phyloP scores from a whole-genome alignment of 2,797 vertebrate genomes.

The Thripadectes ignobilis region DNA sequence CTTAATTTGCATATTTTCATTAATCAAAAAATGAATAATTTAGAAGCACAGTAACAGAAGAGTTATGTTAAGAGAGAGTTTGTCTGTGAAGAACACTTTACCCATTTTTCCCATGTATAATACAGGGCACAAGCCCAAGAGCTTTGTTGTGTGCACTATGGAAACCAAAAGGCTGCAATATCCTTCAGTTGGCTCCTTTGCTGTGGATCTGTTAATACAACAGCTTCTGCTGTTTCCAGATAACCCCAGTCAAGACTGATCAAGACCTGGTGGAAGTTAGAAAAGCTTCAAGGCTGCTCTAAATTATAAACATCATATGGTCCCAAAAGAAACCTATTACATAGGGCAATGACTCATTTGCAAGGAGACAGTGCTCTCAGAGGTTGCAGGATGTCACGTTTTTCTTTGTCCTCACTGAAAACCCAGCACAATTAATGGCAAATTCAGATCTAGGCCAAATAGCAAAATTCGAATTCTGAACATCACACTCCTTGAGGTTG shows the following conservation, averaged over 20 bases:
- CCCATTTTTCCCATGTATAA: background rate
- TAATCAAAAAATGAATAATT: conserved; percentile 90
- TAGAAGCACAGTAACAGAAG: conserved; percentile 80
- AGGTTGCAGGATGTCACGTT: background rate
- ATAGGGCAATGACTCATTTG: background rate
- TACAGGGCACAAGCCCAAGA: background rate
- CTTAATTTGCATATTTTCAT: conserved; percentile 92
- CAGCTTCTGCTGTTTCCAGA: background rate
- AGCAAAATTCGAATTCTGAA: background rate
- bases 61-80: conserved; percentile 76
- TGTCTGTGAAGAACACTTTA: conserved; percentile 37
- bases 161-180: background rate
- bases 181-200: background rate
- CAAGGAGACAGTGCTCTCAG: background rate
- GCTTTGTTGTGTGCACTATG: background rate
- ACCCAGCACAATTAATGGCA: background rate
- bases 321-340: background rate
- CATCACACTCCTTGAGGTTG: background rate
- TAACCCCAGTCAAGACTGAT: background rate
- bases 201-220: background rate
- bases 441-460: background rate
- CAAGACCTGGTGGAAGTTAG: background rate
- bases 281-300: background rate
- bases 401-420: background rate
- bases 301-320: background rate